Base-by-base conservation (phyloP, 2,113 vertebrate genomes). In the Ailurus styani region DNA sequence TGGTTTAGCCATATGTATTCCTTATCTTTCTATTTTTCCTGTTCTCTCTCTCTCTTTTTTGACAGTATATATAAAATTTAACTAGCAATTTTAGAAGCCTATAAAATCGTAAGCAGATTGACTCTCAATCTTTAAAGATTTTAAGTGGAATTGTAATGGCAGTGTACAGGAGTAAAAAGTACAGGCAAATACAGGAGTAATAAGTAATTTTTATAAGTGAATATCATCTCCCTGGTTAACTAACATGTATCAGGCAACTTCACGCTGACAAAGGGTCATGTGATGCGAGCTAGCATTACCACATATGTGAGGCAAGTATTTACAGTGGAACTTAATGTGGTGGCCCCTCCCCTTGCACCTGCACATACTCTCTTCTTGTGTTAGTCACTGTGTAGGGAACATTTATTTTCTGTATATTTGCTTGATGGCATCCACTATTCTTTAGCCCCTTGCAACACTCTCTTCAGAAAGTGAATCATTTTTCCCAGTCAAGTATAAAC, bases 111-210 rank as follows among this genome's bases (percentile, higher is more conserved):
- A 86, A 91, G 40, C 87, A 85, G 64, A 85, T 68, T 81, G 70
- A 93, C 52, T 90, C 45, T 93, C 70, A 84, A 11, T 91, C 90
- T 95, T 95, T 84, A 60, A 97, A 85, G 40, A 84, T 84, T 87
- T 87, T 87, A 87, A 81, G 18, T 2, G n/a, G 81, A 70, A 88
- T 78, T 84, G n/a, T 52, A 93, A 87, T 34, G 47, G 75, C 18
- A 40, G 29, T 18, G 84, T 40, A 45, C 7, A 64, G 42, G 23
- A n/a, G n/a, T n/a, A n/a, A n/a, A n/a, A n/a, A n/a, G n/a, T n/a
- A n/a, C 7, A 64, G 42, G 23, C 40, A 62, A 87, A 82, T 55
- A 93, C 5, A 20, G 34, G 31, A 62, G 31, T 54, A 62, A 68
- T 47, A 93, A 75, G 31, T 60, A 50, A 85, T 62, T 60, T 95